Conservation (phyloP, 1,140 invertebrate genomes). For the Paracyclopina nana region DNA sequence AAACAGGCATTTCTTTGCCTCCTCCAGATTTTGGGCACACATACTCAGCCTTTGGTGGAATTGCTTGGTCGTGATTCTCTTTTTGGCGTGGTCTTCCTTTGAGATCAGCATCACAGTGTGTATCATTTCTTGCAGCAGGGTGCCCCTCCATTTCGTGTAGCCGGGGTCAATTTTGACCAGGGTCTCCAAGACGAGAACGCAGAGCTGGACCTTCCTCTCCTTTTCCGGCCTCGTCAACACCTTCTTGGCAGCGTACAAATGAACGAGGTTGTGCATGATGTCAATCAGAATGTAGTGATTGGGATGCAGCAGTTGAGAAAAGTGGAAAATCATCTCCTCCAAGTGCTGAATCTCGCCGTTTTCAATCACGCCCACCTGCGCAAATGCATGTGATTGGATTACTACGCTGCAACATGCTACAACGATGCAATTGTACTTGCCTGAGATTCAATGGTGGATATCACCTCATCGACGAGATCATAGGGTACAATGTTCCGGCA, state of each 20-base stretch:
- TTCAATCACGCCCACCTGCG: neutral
- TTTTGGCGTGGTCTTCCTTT: constrained; percentile 2
- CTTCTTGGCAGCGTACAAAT: constrained; percentile 9
- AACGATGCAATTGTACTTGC: too few species aligned
- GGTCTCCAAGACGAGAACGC: constrained; percentile 4
- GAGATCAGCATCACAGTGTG: constrained; percentile 11
- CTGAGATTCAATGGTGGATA: constrained; percentile 15
- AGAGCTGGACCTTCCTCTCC: constrained; percentile 12
- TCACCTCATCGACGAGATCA: constrained; percentile 12
- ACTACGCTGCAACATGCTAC: neutral
- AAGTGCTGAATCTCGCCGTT: neutral
- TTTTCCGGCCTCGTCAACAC: constrained; percentile 7
- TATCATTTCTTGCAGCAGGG: constrained; percentile 10
- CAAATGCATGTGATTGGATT: neutral
- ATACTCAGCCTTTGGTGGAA: constrained; percentile 7
- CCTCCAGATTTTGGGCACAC: neutral
- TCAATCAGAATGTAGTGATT: constrained; percentile 12
- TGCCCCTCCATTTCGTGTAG: constrained; percentile 15
- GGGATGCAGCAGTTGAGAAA: constrained; percentile 7
- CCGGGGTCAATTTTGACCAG: constrained; percentile 11
- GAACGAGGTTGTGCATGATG: constrained; percentile 14
- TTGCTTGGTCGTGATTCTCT: neutral
- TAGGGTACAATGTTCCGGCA: neutral
- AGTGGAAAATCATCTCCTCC: constrained; percentile 14
- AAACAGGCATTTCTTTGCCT: constrained; percentile 5